phyloP scores from a whole-genome alignment of 2,797 vertebrate genomes.

The Spinus olivaceus region DNA sequence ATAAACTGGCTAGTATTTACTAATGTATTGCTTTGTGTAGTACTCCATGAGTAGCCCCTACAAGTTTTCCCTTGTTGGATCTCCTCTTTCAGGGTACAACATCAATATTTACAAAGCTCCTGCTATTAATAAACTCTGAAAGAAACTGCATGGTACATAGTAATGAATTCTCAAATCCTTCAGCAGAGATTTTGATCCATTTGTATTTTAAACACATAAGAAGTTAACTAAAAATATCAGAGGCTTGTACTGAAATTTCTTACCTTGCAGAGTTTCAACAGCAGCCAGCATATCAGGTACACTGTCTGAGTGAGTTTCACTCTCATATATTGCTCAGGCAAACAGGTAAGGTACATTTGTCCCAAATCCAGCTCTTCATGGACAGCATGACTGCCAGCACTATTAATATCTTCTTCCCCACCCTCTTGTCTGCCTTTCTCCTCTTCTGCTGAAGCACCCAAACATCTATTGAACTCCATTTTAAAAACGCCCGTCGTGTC shows the following conservation, averaged over 20 bases:
- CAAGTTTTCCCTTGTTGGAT: background rate
- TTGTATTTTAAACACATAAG: background rate
- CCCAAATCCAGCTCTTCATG: conserved; percentile 55
- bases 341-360: conserved; percentile 54
- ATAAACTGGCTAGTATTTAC: background rate
- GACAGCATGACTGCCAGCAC: background rate
- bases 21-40: background rate
- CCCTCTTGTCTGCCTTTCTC: conserved; percentile 5
- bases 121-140: background rate
- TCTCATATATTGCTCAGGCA: conserved; percentile 67
- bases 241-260: conserved; percentile 4
- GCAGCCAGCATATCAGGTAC: conserved; percentile 73
- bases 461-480: conserved; percentile 50
- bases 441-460: conserved; percentile 29
- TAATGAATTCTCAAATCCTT: background rate
- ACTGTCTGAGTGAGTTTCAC: conserved; percentile 71
- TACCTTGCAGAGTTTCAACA: conserved; percentile 81
- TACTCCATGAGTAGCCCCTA: background rate
- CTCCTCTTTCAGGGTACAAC: background rate
- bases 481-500: fast-evolving
- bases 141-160: background rate
- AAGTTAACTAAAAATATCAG: background rate
- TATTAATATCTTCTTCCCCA: background rate
- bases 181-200: background rate
- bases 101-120: background rate